Evolutionary conservation across 2,888 invertebrate genomes (phyloP).

Genomic region (Troides helena): DNA sequence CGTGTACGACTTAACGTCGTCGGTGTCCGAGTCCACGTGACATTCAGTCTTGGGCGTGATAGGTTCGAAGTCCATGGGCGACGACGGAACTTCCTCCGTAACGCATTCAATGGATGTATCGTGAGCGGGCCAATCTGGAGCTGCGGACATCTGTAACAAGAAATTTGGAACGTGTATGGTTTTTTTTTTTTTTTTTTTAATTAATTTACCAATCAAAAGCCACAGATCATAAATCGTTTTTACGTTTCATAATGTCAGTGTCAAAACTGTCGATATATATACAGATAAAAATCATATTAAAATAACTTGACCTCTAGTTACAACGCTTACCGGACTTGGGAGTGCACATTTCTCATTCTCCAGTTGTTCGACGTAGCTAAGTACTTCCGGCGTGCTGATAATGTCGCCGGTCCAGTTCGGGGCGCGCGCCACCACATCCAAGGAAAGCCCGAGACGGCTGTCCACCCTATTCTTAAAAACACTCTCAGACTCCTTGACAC

Average conservation of each 20-base stretch:
- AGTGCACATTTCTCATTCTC: constrained; percentile 63
- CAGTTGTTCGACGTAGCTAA: constrained; percentile 68
- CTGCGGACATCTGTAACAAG: constrained; percentile 44
- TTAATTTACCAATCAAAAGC: no score
- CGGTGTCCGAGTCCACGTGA: constrained; percentile 64
- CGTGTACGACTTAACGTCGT: constrained; percentile 50
- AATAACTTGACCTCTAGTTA: neutral
- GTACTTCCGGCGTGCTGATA: constrained; percentile 73
- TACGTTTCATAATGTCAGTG: no score
- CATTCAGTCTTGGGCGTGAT: constrained; percentile 70
- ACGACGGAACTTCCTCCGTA: constrained; percentile 45
- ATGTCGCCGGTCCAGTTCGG: constrained; percentile 50
- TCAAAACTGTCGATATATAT: no score
- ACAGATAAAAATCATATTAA: neutral
- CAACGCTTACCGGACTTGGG: constrained; percentile 48
- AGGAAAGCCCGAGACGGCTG: constrained; percentile 47
- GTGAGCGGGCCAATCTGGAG: constrained; percentile 43
- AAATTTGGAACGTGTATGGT: neutral
- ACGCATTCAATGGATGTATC: constrained; percentile 38
- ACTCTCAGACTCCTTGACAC: constrained; percentile 36
- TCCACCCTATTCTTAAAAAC: constrained; percentile 36
- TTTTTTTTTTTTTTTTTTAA: no score
- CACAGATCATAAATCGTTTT: no score
- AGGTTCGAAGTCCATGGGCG: constrained; percentile 59
- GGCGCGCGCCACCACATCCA: constrained; percentile 54